Evolutionary conservation across 2,113 vertebrate species (phyloP).

Genomic region (Carettochelys insculpta): DNA sequence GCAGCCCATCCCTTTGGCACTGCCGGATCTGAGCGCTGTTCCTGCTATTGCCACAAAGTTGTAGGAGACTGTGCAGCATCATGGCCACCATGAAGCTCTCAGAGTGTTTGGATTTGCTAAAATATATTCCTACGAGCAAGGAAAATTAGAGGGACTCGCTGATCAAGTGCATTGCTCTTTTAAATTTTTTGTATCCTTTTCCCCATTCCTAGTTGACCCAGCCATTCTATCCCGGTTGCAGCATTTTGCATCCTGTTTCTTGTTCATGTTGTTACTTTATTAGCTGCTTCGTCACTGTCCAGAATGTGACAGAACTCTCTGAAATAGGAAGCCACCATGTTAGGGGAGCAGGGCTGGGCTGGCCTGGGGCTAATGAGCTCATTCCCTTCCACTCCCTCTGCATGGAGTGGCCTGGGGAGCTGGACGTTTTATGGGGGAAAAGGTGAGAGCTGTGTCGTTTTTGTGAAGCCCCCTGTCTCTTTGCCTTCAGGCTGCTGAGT

Average conservation of each 20-base stretch:
- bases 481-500: accelerated
- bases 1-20: background rate
- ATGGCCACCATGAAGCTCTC: background rate
- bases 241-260: background rate
- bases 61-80: background rate
- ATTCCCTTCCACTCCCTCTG: background rate
- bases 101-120: background rate
- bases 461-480: accelerated
- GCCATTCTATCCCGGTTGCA: background rate
- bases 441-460: accelerated
- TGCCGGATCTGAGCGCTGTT: background rate
- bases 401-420: accelerated
- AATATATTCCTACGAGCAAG: background rate
- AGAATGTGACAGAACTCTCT: background rate
- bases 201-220: background rate
- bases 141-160: background rate
- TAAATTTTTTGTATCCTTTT: background rate
- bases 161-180: background rate
- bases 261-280: background rate
- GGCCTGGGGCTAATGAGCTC: background rate
- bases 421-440: accelerated
- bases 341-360: background rate
- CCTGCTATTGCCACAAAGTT: background rate
- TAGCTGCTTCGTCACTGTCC: no score
- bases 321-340: background rate